Evolutionary conservation across 1,140 invertebrate species (phyloP), one percentile per base, ranked within the genome.

Genomic region (Centruroides sculpturatus): DNA sequence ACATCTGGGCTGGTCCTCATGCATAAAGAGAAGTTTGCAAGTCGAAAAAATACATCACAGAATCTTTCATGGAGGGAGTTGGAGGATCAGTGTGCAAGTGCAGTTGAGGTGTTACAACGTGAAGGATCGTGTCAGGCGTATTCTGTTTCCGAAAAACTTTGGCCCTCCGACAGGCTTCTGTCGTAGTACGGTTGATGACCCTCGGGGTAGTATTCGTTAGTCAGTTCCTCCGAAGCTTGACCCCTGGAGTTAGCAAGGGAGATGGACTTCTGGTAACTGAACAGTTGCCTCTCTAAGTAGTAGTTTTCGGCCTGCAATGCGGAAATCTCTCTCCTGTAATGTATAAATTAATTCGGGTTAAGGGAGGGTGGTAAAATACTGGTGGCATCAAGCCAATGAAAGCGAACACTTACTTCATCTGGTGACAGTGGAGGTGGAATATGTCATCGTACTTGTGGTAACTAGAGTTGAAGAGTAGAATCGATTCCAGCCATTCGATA

Each of bases 401-500:
- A 3, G 53, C 3, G 6, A 34, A 67, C 73, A 67, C 73, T 76
- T 75, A 83, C 82, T 85, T 84, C 88, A 91, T 91, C 73, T 92
- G 88, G 69, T 87, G 85, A 72, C 87, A 87, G 72, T 92, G 89
- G 58, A 88, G 77, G 59, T 87, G 78, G 62, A 81, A 83, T 35
- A 91, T 83, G 72, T 91, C 87, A 72, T 92, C 89, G 70, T 89
- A 87, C 68, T 87, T 86, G 74, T 89, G 85, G 72, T 91, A 92
- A 54, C 85, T 87, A 52, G 87, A 85, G 71, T 87, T 85, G 72
- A 89, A 88, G 8, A 92, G 79, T 51, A 91, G 76, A 66, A 89
- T 85, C 48, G 85, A 87, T 70, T 91, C 87, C 65, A 85, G 81
- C 87, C 88, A 91, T 71, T 92, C 88, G 1, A 92, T 79, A 65